A percentile compares a stretch with the other conserved stretches of the same genome.
phyloP scores from a whole-genome alignment of 2,888 invertebrate genomes.

The Drosophila nr. fundita region DNA sequence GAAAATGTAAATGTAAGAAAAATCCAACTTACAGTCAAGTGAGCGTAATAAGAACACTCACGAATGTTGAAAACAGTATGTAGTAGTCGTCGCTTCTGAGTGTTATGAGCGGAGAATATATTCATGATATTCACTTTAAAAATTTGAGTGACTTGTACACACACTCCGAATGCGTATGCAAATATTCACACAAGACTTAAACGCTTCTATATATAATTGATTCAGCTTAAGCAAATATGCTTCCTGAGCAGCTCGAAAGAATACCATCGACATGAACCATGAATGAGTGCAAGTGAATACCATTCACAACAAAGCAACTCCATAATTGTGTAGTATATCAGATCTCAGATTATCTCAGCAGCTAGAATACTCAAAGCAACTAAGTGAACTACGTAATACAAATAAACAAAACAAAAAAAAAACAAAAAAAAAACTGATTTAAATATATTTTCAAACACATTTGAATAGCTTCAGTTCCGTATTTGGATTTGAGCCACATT shows the following conservation, averaged over 20 bases:
- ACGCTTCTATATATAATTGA: neutral
- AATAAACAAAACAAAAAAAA: neutral
- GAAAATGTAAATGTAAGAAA: neutral
- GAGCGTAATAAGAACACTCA: constrained; percentile 22
- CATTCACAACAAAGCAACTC: neutral
- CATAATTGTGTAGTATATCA: neutral
- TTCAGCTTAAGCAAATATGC: neutral
- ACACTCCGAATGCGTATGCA: neutral
- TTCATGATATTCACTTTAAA: neutral
- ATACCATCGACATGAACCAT: neutral
- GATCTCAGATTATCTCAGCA: neutral
- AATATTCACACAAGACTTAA: neutral
- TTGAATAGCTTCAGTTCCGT: too few species aligned
- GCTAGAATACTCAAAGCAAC: neutral
- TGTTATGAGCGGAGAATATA: neutral
- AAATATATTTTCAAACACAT: neutral
- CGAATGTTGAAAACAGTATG: neutral
- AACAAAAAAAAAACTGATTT: neutral
- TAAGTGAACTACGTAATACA: neutral
- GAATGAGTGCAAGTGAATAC: neutral
- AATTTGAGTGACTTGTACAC: neutral
- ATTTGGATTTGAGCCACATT: neutral
- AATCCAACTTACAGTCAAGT: constrained; percentile 2
- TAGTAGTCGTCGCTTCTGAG: neutral
- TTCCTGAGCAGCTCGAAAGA: neutral